Evolutionary conservation across 2,888 invertebrate genomes (phyloP).

Genomic region (Crepidodera aurea): DNA sequence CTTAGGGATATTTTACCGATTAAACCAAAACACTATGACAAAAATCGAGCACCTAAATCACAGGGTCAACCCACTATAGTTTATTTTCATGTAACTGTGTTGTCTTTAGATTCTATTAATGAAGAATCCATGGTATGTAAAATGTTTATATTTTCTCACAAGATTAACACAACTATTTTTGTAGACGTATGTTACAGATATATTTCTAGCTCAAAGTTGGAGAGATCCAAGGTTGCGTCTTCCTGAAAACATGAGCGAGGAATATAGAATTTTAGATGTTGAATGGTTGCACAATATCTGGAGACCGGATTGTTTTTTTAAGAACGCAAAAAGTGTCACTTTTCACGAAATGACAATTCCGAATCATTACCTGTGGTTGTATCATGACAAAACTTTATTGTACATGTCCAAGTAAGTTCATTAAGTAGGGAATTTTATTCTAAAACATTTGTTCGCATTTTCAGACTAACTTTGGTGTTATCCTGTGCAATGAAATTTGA

Average conservation of each 20-base stretch:
- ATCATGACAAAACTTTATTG: slow-evolving; percentile 88
- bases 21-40: slow-evolving; percentile 87
- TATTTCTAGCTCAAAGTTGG: slow-evolving; percentile 93
- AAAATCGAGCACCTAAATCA: slow-evolving; percentile 87
- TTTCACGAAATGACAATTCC: slow-evolving; percentile 96
- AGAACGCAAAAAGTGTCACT: slow-evolving; percentile 91
- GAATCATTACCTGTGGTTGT: slow-evolving; percentile 91
- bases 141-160: slow-evolving; percentile 10
- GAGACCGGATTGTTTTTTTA: slow-evolving; percentile 93
- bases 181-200: slow-evolving; percentile 92
- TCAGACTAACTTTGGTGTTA: slow-evolving; percentile 84
- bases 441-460: slow-evolving; percentile 25
- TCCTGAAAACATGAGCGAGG: slow-evolving; percentile 94
- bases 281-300: slow-evolving; percentile 91
- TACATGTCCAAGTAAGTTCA: slow-evolving; percentile 88
- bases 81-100: slow-evolving; percentile 89
- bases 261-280: slow-evolving; percentile 87
- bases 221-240: slow-evolving; percentile 85
- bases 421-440: background rate
- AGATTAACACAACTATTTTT: no score
- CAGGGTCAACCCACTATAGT: slow-evolving; percentile 87
- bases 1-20: slow-evolving; percentile 85
- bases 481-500: slow-evolving; percentile 96
- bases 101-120: slow-evolving; percentile 93
- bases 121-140: slow-evolving; percentile 88